Evolutionary conservation across 2,797 vertebrate species (phyloP), one percentile per base, ranked within the genome.

Genomic region (Coracias cyanogaster): DNA sequence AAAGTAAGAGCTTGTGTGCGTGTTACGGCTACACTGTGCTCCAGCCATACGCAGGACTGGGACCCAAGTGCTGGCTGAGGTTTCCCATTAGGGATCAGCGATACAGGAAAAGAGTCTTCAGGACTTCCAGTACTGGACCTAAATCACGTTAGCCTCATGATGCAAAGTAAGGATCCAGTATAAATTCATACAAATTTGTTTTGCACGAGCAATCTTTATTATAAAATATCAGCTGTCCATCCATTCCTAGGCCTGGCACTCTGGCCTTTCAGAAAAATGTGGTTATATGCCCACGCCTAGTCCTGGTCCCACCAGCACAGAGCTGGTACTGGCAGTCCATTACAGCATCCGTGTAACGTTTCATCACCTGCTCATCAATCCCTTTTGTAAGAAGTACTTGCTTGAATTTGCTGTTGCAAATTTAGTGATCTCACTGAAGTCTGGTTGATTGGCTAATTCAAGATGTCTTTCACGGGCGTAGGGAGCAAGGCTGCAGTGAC

Each of bases 321-420:
- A 69, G 62, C 49, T 72, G 73, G 45, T 24, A 26, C 26, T 31
- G 45, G 49, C 57, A 46, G 22, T 49, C 46, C 6, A 39, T 0
- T 0, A n/a, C 5, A 69, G 69, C 60, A 35, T 45, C 49, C 22
- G 35, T 15, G 77, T 17, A 25, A 20, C 0, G 0, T 70, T 92
- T 72, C 60, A 76, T 58, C 28, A 12, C 25, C 58, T 57, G 41
- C 58, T 88, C 71, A 19, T 4, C 5, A 54, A 31, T 25, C 39
- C 58, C 48, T 73, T 67, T 65, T 48, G 52, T 16, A 33, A 69
- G 65, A 81, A 80, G 26, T 69, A 69, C 7, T 73, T 86, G 39
- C 43, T 54, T 80, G 16, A 62, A 55, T 79, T 89, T 85, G 60
- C 66, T 21, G 3, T 43, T 61, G 62, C 70, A 86, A 65, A 78